These are phyloP conservation scores for Abramis brama DNA, from an alignment of 2,113 vertebrate genomes.

Conservation along the genomic window DNA sequence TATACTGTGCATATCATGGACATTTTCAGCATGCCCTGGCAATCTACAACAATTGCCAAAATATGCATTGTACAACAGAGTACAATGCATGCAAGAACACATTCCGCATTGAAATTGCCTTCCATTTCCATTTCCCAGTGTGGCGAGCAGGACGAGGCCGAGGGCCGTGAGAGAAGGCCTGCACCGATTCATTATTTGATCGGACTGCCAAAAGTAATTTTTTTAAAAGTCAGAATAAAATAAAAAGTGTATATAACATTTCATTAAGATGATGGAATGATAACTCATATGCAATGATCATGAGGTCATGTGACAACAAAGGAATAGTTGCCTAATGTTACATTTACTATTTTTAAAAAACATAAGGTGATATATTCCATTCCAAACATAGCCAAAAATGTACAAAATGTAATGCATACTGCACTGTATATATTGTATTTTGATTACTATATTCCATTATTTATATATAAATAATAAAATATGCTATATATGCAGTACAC, in stretches of 20 bases:
- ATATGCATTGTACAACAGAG: background rate
- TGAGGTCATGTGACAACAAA: background rate
- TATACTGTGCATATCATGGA: background rate
- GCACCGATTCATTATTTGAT: background rate
- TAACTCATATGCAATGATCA: background rate
- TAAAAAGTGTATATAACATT: background rate
- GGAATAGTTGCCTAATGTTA: background rate
- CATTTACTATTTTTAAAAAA: background rate
- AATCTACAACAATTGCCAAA: background rate
- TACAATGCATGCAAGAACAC: background rate
- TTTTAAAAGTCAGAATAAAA: background rate
- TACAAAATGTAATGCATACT: too few species aligned
- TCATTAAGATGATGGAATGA: background rate
- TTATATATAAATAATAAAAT: background rate
- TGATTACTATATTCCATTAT: background rate
- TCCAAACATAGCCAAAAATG: background rate
- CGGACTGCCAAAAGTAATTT: background rate
- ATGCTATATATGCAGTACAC: background rate
- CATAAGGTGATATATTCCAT: background rate
- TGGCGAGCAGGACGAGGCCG: too few species aligned
- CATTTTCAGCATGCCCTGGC: background rate
- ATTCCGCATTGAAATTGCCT: background rate
- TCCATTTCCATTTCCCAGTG: background rate
- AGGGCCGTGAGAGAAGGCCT: too few species aligned
- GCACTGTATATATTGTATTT: background rate